Base-by-base conservation (phyloP, 2,888 invertebrate genomes). In the Rhimphoctona megacephalus region DNA sequence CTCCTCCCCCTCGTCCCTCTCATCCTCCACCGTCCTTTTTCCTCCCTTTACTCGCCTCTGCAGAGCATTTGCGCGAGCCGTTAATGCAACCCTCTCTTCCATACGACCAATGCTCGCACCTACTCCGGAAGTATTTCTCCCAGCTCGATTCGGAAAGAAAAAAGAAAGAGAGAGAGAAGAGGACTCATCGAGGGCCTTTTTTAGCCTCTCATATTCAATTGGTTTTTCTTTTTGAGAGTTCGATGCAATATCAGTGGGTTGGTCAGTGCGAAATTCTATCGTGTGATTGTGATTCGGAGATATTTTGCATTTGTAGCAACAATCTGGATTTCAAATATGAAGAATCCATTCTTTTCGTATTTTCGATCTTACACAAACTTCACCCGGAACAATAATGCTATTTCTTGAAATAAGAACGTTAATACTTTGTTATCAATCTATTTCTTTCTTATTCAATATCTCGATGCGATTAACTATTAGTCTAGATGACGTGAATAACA, bases 41-140 rank as follows among this genome's bases (percentile, higher is more conserved):
- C 49, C 85, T 39, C 78, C 81, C 73, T 73, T 80, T 54, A 66
- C 78, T 70, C 39, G 52, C 73, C 84, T 72, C 77, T 30, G 54
- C 57, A 72, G 57, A 81, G 33, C 66, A 14, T 36, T 82, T 74
- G 74, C 81, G 74, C 85, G 64, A 86, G 66, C 74, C 86, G 78
- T 85, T 81, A 81, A 86, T 86, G 57, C 80, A 81, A 77, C 74
- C 83, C 80, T 79, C 81, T 86, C 76, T 81, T 64, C 52, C 49
- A 46, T 39, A 54, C 30, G 67, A 54, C 36, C 70, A 61, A 79
- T 39, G 43, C 70, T 76, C 83, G 57, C 76, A 81, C 80, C 78
- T 78, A 69, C 64, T 67, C 83, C 79, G 79, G 69, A 83, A 86
- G 77, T 70, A 74, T 86, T 83, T 86, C 83, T 85, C 72, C 67